phyloP scores from a whole-genome alignment of 2,888 invertebrate species.

The Gandaritis pyraliata region DNA sequence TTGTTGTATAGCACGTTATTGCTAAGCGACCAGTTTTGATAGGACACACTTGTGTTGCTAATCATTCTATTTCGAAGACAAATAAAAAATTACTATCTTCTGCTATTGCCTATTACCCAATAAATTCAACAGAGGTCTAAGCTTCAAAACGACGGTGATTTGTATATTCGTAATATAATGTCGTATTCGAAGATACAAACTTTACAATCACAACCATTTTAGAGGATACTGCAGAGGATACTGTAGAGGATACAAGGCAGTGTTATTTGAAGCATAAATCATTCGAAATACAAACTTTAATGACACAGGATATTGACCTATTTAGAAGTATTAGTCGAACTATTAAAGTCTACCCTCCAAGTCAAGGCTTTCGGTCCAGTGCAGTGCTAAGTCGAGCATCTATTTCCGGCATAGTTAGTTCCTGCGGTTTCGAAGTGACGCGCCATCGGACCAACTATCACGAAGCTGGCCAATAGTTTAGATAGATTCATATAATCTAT shows the following conservation, averaged over 20 bases:
- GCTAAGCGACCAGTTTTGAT: constrained; percentile 8
- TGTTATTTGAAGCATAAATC: neutral
- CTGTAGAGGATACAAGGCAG: too few relatives aligned
- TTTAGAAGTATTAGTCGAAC: constrained; percentile 9
- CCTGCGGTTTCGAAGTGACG: constrained; percentile 34
- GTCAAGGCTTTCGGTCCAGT: constrained; percentile 23
- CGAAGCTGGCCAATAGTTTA: constrained; percentile 27
- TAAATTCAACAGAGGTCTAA: too few relatives aligned
- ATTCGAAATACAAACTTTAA: neutral
- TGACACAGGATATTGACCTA: constrained; percentile 5
- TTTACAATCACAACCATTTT: too few relatives aligned
- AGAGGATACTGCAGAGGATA: too few relatives aligned
- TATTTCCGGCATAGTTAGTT: constrained; percentile 35
- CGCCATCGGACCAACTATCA: constrained; percentile 31
- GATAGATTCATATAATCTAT: constrained; percentile 15
- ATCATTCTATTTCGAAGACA: too few relatives aligned
- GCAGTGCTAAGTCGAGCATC: constrained; percentile 33
- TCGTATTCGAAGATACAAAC: too few relatives aligned
- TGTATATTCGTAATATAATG: too few relatives aligned
- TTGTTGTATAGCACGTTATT: constrained; percentile 22
- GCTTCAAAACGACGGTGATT: too few relatives aligned
- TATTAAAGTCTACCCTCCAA: constrained; percentile 16
- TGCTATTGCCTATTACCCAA: too few relatives aligned
- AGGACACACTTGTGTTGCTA: neutral
- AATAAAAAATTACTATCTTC: too few relatives aligned